A percentile compares a stretch with the other conserved stretches of the same genome.
Evolutionary conservation across 2,888 invertebrate species (phyloP).

Genomic region (Clivina fossor): DNA sequence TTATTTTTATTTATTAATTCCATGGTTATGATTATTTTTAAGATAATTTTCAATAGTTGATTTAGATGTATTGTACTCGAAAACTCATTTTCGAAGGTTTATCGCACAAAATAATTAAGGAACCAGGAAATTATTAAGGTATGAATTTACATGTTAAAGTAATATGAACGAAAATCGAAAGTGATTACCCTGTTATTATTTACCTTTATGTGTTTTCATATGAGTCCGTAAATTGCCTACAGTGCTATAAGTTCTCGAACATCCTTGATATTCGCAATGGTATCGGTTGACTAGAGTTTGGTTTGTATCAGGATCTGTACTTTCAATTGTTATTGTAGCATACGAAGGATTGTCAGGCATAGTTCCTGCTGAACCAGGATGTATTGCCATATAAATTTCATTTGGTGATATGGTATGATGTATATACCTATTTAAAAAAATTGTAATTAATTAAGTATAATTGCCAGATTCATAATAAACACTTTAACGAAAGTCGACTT

Average conservation of each 20-base stretch:
- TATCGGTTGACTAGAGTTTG: slow-evolving; percentile 69
- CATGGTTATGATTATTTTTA: no score
- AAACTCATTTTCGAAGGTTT: no score
- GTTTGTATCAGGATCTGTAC: slow-evolving; percentile 60
- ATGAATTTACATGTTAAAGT: slow-evolving; percentile 6
- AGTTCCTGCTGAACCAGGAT: slow-evolving; percentile 63
- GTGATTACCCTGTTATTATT: no score
- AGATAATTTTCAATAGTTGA: no score
- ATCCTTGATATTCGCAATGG: slow-evolving; percentile 86
- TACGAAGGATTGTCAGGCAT: slow-evolving; percentile 69
- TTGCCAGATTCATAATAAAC: no score
- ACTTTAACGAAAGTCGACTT: no score
- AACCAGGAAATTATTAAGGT: not conserved
- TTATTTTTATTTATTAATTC: no score
- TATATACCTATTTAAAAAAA: slow-evolving; percentile 66
- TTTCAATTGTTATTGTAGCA: slow-evolving; percentile 69
- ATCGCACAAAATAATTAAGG: not conserved
- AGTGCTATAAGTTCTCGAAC: slow-evolving; percentile 87
- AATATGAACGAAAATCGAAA: slow-evolving; percentile 28
- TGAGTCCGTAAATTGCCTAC: slow-evolving; percentile 93
- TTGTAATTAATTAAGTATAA: slow-evolving; percentile 12
- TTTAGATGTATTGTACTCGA: no score
- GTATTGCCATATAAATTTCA: slow-evolving; percentile 71
- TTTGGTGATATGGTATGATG: slow-evolving; percentile 69
- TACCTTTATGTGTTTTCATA: slow-evolving; percentile 95